Base-by-base conservation (phyloP, 2,888 invertebrate genomes). In the Anticlea derivata region DNA sequence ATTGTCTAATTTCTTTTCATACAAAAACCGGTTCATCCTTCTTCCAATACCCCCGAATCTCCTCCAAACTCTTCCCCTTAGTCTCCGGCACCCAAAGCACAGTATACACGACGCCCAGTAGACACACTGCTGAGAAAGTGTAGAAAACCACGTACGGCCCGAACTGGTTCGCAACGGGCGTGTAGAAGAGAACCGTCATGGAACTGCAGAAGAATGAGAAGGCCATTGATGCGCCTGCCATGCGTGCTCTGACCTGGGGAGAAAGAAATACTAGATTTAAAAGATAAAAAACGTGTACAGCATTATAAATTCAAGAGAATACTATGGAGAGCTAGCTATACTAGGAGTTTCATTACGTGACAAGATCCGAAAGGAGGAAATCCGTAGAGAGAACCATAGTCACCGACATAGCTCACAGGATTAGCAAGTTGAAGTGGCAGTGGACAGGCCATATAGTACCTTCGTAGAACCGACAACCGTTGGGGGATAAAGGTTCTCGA, bases 21-120 rank as follows among this genome's bases (percentile, higher is more conserved):
- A 82, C 80, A 55, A 70, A 75, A 7, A 66, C 73, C 1, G 81
- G 79, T 26, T 71, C 70, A 1, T 74, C 71, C 22, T 60, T 63
- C 40, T 73, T 73, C 84, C 84, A 84, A 56, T 70, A 75, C 33
- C 60, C 66, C 17, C 77, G 73, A 38, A 91, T 91, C 10, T 81
- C 68, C 13, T 81, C 73, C 29, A 91, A 66, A 22, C 73, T 79
- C 61, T 85, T 86, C 1, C 88, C 90, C 48, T 83, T 91, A 0
- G 91, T 92, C 66, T 92, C 91, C 0, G 91, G 91, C 1, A 92
- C 85, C 61, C 75, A 83, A 0, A 86, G 55, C 1, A 85, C 50
- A 0, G 86, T 83, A 59, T 89, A 89, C 0, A 89, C 2, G 0
- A 79, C 77, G 0, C 89, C 83, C 5, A 76, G 66, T 0, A 85